Evolutionary conservation across 1,140 invertebrate species (phyloP).

Genomic region (Potamilus streckersoni): DNA sequence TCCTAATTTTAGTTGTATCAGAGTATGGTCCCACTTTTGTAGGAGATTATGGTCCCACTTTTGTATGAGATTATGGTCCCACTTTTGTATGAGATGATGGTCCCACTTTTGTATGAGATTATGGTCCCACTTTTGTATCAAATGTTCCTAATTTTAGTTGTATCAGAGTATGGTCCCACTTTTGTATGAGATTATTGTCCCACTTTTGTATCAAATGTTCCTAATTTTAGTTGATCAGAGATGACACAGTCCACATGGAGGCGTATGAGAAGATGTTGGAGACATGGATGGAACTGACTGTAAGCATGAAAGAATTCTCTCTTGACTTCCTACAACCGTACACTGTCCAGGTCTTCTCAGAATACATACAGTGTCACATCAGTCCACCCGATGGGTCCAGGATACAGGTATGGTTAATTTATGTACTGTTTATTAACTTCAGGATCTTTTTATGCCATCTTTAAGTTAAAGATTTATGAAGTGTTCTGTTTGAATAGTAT

Average conservation of each 20-base stretch:
- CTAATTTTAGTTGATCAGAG: slow-evolving; percentile 66
- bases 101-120: too few relatives aligned
- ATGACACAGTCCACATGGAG: slow-evolving; percentile 80
- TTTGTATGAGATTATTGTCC: too few relatives aligned
- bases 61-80: too few relatives aligned
- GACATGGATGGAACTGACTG: slow-evolving; percentile 76
- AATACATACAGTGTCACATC: slow-evolving; percentile 84
- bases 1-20: too few relatives aligned
- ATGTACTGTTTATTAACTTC: slow-evolving; percentile 19
- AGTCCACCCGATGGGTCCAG: slow-evolving; percentile 84
- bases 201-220: not conserved
- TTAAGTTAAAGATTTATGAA: not conserved
- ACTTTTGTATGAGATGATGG: too few relatives aligned
- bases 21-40: too few relatives aligned
- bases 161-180: slow-evolving; percentile 61
- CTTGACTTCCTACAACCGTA: slow-evolving; percentile 72
- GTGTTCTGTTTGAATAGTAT: not conserved
- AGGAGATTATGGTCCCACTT: too few relatives aligned
- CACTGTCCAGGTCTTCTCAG: slow-evolving; percentile 77
- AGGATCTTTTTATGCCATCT: not conserved
- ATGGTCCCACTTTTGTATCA: too few relatives aligned
- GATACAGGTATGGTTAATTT: slow-evolving; percentile 62
- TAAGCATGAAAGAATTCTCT: slow-evolving; percentile 73
- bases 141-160: slow-evolving; percentile 39
- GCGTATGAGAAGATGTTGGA: slow-evolving; percentile 85